Conservation (phyloP, 2,888 invertebrate species). For the Dynastes hyllus region DNA sequence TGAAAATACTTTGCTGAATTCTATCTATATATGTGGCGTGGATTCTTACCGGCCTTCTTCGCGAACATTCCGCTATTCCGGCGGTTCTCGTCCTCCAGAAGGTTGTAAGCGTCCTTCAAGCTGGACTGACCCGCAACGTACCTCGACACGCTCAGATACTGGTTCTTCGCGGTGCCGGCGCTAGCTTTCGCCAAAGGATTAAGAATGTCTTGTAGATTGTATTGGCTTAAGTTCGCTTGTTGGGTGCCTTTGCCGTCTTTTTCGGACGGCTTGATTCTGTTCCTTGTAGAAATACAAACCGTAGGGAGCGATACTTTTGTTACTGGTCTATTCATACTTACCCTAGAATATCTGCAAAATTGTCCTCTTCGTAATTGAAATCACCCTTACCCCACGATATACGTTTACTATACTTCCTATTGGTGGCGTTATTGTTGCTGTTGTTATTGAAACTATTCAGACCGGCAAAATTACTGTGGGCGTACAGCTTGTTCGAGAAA, state of each 20-base stretch:
- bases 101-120: conserved; percentile 62
- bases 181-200: conserved; percentile 68
- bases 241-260: conserved; percentile 69
- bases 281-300: conserved; percentile 59
- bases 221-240: conserved; percentile 71
- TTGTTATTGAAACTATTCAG: conserved; percentile 58
- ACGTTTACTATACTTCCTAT: conserved; percentile 60
- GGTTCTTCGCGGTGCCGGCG: conserved; percentile 77
- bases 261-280: conserved; percentile 64
- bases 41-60: conserved; percentile 55
- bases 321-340: conserved; percentile 65
- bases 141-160: conserved; percentile 84
- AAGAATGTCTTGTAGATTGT: conserved; percentile 70
- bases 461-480: conserved; percentile 55
- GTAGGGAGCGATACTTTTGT: background rate
- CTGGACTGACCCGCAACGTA: conserved; percentile 80
- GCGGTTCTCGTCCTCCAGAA: conserved; percentile 58
- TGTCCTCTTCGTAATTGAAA: conserved; percentile 73
- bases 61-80: conserved; percentile 60
- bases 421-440: conserved; percentile 48
- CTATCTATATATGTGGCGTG: background rate
- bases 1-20: no score
- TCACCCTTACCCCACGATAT: conserved; percentile 65
- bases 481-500: conserved; percentile 66
- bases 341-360: conserved; percentile 84